Evolutionary conservation across 2,797 vertebrate species (phyloP).

Genomic region (Echiichthys vipera): DNA sequence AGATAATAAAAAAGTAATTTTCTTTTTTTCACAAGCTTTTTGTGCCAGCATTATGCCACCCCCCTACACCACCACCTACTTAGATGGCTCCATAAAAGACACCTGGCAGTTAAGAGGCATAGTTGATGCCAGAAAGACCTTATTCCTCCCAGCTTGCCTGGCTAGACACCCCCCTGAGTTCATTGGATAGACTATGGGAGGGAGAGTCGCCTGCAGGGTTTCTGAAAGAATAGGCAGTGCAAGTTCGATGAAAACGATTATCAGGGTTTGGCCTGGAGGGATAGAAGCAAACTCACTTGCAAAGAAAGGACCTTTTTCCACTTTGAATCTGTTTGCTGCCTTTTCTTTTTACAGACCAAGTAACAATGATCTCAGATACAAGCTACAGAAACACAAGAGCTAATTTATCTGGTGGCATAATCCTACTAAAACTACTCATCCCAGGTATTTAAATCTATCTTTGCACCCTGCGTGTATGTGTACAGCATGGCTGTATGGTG

Average conservation of each 20-base stretch:
- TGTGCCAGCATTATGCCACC: conserved; percentile 25
- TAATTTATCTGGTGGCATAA: conserved; percentile 35
- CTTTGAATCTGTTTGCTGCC: conserved; percentile 23
- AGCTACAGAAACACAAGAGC: conserved; percentile 10
- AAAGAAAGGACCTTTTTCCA: conserved; percentile 73
- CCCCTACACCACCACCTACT: conserved; percentile 32
- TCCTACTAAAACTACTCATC: conserved; percentile 23
- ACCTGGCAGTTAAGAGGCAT: conserved; percentile 60
- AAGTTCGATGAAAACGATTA: conserved; percentile 70
- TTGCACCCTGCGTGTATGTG: conserved; percentile 24
- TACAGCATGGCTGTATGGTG: conserved; percentile 37
- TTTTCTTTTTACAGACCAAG: conserved; percentile 19
- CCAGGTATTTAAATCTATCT: conserved; percentile 30
- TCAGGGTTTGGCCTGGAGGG: conserved; percentile 64
- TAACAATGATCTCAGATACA: conserved; percentile 36
- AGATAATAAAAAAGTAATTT: conserved; percentile 42
- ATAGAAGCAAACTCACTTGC: conserved; percentile 63
- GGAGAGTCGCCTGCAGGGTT: conserved; percentile 54
- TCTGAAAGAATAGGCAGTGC: conserved; percentile 60
- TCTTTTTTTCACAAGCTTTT: conserved; percentile 32
- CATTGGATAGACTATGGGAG: conserved; percentile 65
- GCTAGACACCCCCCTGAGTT: conserved; percentile 53
- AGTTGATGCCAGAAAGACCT: conserved; percentile 54
- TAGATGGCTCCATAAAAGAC: conserved; percentile 60
- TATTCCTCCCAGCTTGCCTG: conserved; percentile 42